These are phyloP conservation scores for Bombyx mandarina DNA, from an alignment of 1,140 invertebrate genomes.

Conservation along the genomic window DNA sequence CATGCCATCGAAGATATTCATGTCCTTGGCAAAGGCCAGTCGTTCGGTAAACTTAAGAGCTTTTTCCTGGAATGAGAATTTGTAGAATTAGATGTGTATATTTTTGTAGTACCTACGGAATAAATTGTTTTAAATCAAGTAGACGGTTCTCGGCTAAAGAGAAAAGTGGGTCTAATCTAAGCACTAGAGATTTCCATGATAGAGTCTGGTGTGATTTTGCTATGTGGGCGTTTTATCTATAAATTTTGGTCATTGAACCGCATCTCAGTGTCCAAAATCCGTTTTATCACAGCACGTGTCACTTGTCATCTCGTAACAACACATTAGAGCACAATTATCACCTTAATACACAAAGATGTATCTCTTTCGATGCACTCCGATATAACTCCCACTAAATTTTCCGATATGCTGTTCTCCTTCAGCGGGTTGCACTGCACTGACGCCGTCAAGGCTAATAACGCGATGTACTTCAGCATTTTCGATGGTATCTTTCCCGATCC, in stretches of 20 bases:
- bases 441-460: slow-evolving; percentile 43
- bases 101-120: too few species aligned
- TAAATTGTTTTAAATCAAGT: too few species aligned
- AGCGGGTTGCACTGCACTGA: slow-evolving; percentile 46
- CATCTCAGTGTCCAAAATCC: too few species aligned
- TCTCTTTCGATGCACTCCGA: slow-evolving; percentile 58
- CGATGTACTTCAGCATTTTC: slow-evolving; percentile 48
- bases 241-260: too few species aligned
- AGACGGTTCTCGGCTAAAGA: too few species aligned
- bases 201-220: too few species aligned
- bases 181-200: too few species aligned
- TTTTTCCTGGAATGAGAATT: slow-evolving; percentile 51
- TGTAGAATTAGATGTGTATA: too few species aligned
- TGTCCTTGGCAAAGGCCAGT: slow-evolving; percentile 40
- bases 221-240: too few species aligned
- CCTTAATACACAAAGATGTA: slow-evolving; percentile 60
- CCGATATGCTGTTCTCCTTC: slow-evolving; percentile 45
- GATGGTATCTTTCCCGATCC: background rate
- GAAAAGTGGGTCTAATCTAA: too few species aligned
- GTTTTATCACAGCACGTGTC: slow-evolving; percentile 18
- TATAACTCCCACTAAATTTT: slow-evolving; percentile 56
- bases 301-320: slow-evolving; percentile 33
- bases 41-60: slow-evolving; percentile 53
- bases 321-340: slow-evolving; percentile 35
- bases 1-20: slow-evolving; percentile 54